Evolutionary conservation across 1,140 invertebrate genomes (phyloP).

Genomic region (Drosophila neocordata): DNA sequence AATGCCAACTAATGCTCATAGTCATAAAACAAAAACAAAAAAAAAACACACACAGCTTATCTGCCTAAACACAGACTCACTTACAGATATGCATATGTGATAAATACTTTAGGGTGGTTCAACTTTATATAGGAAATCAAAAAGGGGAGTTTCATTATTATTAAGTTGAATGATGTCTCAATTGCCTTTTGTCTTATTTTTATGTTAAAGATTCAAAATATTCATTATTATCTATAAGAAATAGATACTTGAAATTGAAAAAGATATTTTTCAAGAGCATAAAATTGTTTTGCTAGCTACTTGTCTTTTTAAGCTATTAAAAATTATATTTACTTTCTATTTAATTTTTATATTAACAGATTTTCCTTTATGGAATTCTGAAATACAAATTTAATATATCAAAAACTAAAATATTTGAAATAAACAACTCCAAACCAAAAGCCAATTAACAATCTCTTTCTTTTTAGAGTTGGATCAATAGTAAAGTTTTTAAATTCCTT

Average conservation of each 20-base stretch:
- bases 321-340: too few species aligned
- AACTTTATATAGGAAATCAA: not conserved
- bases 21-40: not conserved
- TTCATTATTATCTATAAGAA: not conserved
- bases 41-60: not conserved
- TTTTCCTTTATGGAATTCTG: too few species aligned
- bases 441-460: too few species aligned
- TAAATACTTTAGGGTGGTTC: not conserved
- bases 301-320: too few species aligned
- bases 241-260: not conserved
- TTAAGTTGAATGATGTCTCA: constrained; percentile 18
- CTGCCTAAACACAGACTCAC: constrained; percentile 10
- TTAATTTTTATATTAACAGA: too few species aligned
- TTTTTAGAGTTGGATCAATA: too few species aligned
- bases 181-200: constrained; percentile 11
- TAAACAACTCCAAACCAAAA: too few species aligned
- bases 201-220: not conserved
- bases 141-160: constrained; percentile 23
- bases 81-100: constrained; percentile 1
- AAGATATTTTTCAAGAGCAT: not conserved
- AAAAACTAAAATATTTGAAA: too few species aligned
- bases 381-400: too few species aligned
- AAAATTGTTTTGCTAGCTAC: too few species aligned
- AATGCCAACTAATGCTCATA: constrained; percentile 6
- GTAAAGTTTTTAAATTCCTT: not conserved